Evolutionary conservation across 2,797 vertebrate genomes (phyloP).

Genomic region (Coregonus suidteri): DNA sequence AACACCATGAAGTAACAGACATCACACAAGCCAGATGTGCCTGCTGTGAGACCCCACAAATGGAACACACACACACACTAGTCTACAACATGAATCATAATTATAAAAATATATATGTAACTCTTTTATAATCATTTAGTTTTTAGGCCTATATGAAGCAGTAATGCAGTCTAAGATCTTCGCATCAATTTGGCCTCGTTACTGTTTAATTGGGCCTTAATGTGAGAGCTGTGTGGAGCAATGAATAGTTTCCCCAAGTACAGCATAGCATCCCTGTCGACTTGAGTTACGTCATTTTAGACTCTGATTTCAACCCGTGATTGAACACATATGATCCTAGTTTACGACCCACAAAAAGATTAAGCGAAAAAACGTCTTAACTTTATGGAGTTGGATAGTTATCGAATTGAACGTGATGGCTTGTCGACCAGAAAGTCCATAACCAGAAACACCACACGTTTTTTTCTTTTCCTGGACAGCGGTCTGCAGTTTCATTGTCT

Average conservation of each 20-base stretch:
- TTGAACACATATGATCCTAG: conserved; percentile 56
- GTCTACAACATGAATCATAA: too few relatives aligned
- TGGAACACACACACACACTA: conserved; percentile 47
- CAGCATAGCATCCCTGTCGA: conserved; percentile 62
- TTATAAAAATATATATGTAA: not conserved
- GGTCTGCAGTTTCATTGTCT: not conserved
- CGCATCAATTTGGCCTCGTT: conserved; percentile 43
- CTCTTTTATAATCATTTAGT: too few relatives aligned
- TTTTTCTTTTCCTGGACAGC: not conserved
- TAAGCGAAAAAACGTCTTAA: conserved; percentile 28
- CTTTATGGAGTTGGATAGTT: conserved; percentile 36
- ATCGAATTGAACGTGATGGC: conserved; percentile 15
- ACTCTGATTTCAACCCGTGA: conserved; percentile 61
- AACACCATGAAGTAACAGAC: conserved; percentile 67
- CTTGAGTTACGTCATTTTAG: conserved; percentile 51
- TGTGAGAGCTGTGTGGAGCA: conserved; percentile 43
- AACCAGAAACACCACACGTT: conserved; percentile 12
- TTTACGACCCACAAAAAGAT: conserved; percentile 48
- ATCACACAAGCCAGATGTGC: conserved; percentile 74
- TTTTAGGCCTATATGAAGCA: not conserved
- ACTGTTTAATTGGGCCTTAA: conserved; percentile 50
- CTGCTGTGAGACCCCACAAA: conserved; percentile 42
- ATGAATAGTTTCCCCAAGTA: conserved; percentile 64
- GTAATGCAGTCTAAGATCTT: conserved; percentile 18
- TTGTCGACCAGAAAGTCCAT: conserved; percentile 6